These are phyloP conservation scores for Seriola rivoliana DNA, from an alignment of 2,113 vertebrate species.

Conservation along the genomic window DNA sequence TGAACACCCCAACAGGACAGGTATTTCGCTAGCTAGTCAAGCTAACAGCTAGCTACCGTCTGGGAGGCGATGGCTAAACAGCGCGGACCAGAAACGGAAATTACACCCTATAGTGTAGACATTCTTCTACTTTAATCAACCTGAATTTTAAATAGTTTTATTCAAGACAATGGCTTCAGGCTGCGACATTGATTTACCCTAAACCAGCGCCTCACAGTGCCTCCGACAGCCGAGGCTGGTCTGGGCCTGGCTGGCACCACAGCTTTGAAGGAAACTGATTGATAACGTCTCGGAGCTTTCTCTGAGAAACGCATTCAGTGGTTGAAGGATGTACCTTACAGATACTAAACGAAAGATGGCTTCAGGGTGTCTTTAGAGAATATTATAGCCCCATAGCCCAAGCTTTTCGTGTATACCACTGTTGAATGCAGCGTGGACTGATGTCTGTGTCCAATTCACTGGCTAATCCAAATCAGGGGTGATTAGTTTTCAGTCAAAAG, in stretches of 20 bases:
- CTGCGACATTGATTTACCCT: background rate
- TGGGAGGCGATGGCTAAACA: conserved; percentile 23
- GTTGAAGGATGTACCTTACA: rapidly evolving
- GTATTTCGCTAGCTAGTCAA: conserved; percentile 68
- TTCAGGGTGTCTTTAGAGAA: too few species aligned
- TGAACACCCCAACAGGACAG: conserved; percentile 64
- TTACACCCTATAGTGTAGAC: background rate
- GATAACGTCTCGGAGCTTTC: background rate
- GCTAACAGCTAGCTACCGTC: conserved; percentile 70
- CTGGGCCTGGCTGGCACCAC: conserved; percentile 62
- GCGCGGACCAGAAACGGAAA: background rate
- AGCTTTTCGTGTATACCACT: background rate
- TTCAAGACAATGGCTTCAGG: background rate
- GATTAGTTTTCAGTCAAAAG: conserved; percentile 55
- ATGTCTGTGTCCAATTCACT: conserved; percentile 46
- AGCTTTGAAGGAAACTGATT: conserved; percentile 15
- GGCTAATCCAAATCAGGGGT: conserved; percentile 63
- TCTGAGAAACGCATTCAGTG: rapidly evolving
- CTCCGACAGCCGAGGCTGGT: conserved; percentile 36
- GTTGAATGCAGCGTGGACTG: conserved; percentile 25
- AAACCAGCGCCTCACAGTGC: conserved; percentile 7
- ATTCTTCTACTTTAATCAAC: background rate
- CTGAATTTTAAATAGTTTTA: background rate
- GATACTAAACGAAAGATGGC: rapidly evolving
- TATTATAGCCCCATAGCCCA: background rate